These are phyloP conservation scores for Diplogasteroides magnus DNA, from an alignment of 1,140 invertebrate species.

Conservation along the genomic window DNA sequence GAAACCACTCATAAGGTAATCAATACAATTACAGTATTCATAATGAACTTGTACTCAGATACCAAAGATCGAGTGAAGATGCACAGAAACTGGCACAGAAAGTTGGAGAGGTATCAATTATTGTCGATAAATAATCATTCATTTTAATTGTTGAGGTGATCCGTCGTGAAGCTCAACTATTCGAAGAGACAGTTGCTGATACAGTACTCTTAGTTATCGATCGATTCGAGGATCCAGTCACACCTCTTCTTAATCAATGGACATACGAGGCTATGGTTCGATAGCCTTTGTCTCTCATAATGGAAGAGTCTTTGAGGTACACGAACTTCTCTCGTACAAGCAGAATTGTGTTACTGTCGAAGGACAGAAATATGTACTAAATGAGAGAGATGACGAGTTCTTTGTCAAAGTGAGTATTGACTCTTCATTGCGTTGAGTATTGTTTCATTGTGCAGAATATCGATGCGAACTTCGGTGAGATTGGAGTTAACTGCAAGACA, in stretches of 20 bases:
- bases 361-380: conserved; percentile 60
- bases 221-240: conserved; percentile 75
- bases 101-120: conserved; percentile 57
- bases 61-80: conserved; percentile 79
- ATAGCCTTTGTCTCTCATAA: conserved; percentile 37
- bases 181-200: conserved; percentile 42
- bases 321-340: conserved; percentile 85
- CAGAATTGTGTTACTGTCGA: conserved; percentile 90
- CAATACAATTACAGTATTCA: background rate
- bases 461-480: conserved; percentile 94
- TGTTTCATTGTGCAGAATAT: conserved; percentile 68
- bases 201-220: conserved; percentile 40
- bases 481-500: conserved; percentile 90
- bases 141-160: conserved; percentile 8
- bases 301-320: conserved; percentile 74
- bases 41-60: conserved; percentile 56
- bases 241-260: conserved; percentile 96
- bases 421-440: conserved; percentile 9
- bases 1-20: conserved; percentile 71
- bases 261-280: conserved; percentile 94
- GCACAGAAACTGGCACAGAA: conserved; percentile 78
- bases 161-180: conserved; percentile 55
- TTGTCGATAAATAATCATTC: background rate
- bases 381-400: conserved; percentile 85
- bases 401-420: conserved; percentile 74